Base-by-base conservation (phyloP, 2,113 vertebrate species). In the Amphiprion percula region DNA sequence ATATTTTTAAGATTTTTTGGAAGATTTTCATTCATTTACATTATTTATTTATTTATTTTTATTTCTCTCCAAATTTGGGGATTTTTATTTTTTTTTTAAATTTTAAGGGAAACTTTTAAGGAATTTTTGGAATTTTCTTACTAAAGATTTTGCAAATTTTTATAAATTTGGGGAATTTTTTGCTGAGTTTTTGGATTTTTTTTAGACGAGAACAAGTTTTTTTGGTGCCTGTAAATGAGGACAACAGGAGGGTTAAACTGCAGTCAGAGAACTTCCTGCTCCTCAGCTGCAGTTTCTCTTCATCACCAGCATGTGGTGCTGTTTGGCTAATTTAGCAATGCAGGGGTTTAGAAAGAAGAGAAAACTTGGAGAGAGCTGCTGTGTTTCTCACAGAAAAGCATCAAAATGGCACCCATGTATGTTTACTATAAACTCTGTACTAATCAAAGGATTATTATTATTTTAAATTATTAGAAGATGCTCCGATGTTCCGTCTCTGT, bases 401-500 rank as follows among this genome's bases (percentile, higher is more conserved):
- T 82, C 83, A 90, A 91, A 91, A 92, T 92, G 88, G 87, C 88
- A 89, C 79, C 88, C 81, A 1, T 76, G 83, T 62, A 14, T 66
- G 12, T 80, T 66, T 46, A 74, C 60, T 69, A 46, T 50, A 49
- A 50, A 19, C 28, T 59, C 46, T 14, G n/a, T 4, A 10, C 49
- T 54, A 28, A 21, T 15, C 16, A 52, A 16, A 61, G 61, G 24
- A 63, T 9, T 11, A 1, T 1, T 4, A 11, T 10, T n/a, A 16
- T 61, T 26, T 44, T 1, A 14, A 21, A 21, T 21, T 21, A 21
- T 21, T 21, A 21, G 21, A 21, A 21, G 54, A 54, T 0, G 5
- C 16, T 39, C 11, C 17, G 49, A 50, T 9, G 30, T 63, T 10
- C 55, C 11, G 3, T 37, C 3, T 60, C 70, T 55, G 1, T 3